These are phyloP conservation scores for Neomicropteryx cornuta DNA, from an alignment of 1,140 invertebrate genomes.

Conservation along the genomic window DNA sequence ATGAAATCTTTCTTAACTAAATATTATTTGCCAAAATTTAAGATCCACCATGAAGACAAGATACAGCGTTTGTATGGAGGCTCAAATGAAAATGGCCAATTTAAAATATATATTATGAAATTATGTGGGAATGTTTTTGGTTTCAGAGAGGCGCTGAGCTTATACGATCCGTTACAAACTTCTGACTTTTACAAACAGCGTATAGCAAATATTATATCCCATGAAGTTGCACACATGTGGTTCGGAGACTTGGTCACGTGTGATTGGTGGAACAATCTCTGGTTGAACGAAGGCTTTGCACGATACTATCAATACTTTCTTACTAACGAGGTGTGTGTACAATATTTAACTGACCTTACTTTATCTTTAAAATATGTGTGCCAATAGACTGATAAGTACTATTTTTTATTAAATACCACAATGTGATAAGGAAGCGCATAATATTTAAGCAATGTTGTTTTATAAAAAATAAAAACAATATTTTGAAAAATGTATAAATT, in stretches of 20 bases:
- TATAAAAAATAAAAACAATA: too few relatives aligned
- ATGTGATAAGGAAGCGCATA: too few relatives aligned
- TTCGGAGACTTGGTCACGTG: constrained; percentile 57
- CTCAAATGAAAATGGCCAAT: too few relatives aligned
- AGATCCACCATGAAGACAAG: too few relatives aligned
- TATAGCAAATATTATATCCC: constrained; percentile 45
- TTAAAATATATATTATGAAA: too few relatives aligned
- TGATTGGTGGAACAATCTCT: constrained; percentile 55
- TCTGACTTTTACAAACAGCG: constrained; percentile 37
- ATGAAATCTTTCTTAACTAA: too few relatives aligned
- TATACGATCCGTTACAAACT: constrained; percentile 37
- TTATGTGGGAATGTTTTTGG: too few relatives aligned
- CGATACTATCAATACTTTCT: constrained; percentile 55
- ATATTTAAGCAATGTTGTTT: too few relatives aligned
- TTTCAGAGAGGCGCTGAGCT: constrained; percentile 45
- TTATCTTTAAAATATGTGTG: constrained; percentile 5
- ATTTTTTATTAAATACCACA: too few relatives aligned
- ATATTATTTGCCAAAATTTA: too few relatives aligned
- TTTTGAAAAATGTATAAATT: too few relatives aligned
- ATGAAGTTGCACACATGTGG: constrained; percentile 57
- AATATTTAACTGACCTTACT: not conserved
- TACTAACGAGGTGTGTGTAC: constrained; percentile 23
- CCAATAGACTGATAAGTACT: constrained; percentile 1
- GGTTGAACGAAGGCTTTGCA: constrained; percentile 63
- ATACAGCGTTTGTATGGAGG: too few relatives aligned